A percentile compares a stretch with the other conserved stretches of the same genome.
Evolutionary conservation across 2,888 invertebrate species (phyloP).

Genomic region (Phyllotreta striolata): DNA sequence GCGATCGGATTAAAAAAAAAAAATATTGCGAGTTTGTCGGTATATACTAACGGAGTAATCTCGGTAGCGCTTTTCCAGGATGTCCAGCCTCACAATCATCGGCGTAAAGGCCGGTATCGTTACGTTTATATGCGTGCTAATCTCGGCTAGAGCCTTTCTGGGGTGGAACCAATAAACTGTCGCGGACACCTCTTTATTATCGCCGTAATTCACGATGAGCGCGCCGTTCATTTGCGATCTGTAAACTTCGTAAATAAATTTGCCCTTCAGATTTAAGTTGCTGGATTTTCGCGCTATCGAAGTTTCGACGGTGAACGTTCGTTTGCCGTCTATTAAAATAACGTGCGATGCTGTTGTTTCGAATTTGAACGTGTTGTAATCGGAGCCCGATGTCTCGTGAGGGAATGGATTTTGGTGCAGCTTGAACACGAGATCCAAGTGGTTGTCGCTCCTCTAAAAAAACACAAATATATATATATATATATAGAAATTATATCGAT

Average conservation of each 20-base stretch:
- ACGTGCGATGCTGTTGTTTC: conserved; percentile 65
- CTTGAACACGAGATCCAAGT: conserved; percentile 75
- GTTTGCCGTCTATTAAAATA: conserved; percentile 64
- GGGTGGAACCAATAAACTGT: conserved; percentile 70
- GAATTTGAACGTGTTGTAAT: conserved; percentile 68
- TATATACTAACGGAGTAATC: conserved; percentile 72
- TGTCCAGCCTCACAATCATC: conserved; percentile 69
- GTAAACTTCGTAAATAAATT: conserved; percentile 64
- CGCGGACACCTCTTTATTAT: conserved; percentile 68
- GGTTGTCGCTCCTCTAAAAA: conserved; percentile 72
- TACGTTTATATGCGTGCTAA: conserved; percentile 76
- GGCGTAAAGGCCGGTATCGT: conserved; percentile 79
- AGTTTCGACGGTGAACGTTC: conserved; percentile 67
- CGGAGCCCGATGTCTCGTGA: conserved; percentile 59
- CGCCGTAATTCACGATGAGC: conserved; percentile 65
- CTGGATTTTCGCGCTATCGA: conserved; percentile 72
- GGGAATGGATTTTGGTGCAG: conserved; percentile 72
- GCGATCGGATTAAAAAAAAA: conserved; percentile 10
- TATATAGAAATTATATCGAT: neutral
- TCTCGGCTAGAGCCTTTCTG: conserved; percentile 69
- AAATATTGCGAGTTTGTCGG: neutral
- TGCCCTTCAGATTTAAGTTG: conserved; percentile 71
- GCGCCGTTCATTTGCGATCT: conserved; percentile 66
- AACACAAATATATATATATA: conserved; percentile 20
- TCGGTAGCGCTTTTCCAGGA: conserved; percentile 72